A percentile compares a stretch with the other conserved stretches of the same genome.
Conservation (phyloP, 2,888 invertebrate species). For the Drosophila niveifrons region DNA sequence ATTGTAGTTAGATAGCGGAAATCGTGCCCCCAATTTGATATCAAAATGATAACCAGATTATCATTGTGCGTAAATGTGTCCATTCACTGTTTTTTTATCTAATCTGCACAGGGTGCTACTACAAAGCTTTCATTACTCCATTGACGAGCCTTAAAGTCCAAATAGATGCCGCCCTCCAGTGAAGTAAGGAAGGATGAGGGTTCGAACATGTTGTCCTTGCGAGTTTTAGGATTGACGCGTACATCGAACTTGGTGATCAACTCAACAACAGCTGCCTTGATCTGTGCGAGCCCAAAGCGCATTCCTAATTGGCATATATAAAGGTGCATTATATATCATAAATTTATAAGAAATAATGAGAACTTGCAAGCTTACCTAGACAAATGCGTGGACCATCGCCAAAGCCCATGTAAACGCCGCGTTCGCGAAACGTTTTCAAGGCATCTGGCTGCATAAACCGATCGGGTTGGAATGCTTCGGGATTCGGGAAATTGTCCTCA, state of each 20-base stretch:
- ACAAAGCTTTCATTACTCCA: background rate
- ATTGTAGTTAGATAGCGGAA: too few species aligned
- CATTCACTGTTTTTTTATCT: background rate
- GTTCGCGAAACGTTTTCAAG: conserved; percentile 74
- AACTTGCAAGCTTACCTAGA: conserved; percentile 65
- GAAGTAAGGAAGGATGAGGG: conserved; percentile 65
- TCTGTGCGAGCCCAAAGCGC: conserved; percentile 83
- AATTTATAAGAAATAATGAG: background rate
- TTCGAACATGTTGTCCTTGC: conserved; percentile 77
- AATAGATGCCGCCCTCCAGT: conserved; percentile 80
- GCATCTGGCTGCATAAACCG: conserved; percentile 81
- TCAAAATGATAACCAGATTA: background rate
- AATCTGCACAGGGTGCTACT: background rate
- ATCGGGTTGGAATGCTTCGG: conserved; percentile 80
- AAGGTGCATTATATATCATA: background rate
- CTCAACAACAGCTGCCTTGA: conserved; percentile 82
- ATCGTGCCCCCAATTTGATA: background rate
- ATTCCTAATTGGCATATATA: conserved; percentile 68
- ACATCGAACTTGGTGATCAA: conserved; percentile 82
- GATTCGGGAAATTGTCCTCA: conserved; percentile 73
- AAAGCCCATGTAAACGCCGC: conserved; percentile 79
- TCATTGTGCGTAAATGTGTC: background rate
- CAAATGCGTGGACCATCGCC: conserved; percentile 84
- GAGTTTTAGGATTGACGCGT: conserved; percentile 78
- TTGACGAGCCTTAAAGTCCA: conserved; percentile 72